Evolutionary conservation across 30 jellyfish, hydroid and myxozoan species (phyloP).

Genomic region (Cassiopea xamachana): DNA sequence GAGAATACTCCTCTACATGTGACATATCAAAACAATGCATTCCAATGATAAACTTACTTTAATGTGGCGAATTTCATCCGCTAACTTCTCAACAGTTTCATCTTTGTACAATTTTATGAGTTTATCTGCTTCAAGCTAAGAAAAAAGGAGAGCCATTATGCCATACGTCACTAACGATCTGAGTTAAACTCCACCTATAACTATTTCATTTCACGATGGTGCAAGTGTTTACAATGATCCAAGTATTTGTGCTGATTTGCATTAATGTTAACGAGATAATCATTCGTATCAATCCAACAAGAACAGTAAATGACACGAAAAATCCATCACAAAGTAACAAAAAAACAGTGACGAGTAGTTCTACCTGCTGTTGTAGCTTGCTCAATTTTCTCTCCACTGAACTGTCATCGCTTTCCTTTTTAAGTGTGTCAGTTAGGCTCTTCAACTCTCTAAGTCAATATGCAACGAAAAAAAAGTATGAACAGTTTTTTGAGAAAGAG

Average conservation of each 20-base stretch:
- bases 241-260: too few species aligned
- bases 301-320: background rate
- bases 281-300: background rate
- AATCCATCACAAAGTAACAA: background rate
- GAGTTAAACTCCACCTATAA: background rate
- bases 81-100: slow-evolving; percentile 56
- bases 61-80: slow-evolving; percentile 65
- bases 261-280: too few species aligned
- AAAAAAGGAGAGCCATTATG: background rate
- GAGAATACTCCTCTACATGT: too few species aligned
- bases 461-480: background rate
- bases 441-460: slow-evolving; percentile 27
- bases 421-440: slow-evolving; percentile 35
- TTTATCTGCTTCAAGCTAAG: slow-evolving; percentile 47
- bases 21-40: too few species aligned
- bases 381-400: slow-evolving; percentile 37
- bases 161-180: background rate
- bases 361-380: slow-evolving; percentile 66
- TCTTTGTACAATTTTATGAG: slow-evolving; percentile 27
- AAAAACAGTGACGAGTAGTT: background rate
- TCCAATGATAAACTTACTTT: slow-evolving; percentile 3
- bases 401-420: slow-evolving; percentile 56
- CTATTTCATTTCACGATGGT: background rate
- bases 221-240: background rate
- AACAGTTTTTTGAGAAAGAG: too few species aligned